Percentiles rank a stretch among this genome's conserved stretches.
Evolutionary conservation across 2,888 invertebrate species (phyloP).

Genomic region (Thymelicus acteon): DNA sequence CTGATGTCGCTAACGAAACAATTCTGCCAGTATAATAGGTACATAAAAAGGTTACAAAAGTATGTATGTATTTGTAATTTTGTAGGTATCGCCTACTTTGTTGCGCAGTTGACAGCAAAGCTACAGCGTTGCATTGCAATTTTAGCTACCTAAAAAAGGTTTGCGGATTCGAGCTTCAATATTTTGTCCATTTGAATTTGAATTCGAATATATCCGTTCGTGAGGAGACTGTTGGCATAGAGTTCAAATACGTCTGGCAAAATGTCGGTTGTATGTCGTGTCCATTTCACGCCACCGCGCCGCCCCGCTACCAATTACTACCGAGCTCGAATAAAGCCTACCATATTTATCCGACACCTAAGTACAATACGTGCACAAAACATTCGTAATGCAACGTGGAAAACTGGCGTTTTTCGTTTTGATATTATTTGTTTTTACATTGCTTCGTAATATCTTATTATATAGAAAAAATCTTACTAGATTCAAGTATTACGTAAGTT

Average conservation of each 20-base stretch:
- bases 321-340: conserved; percentile 3
- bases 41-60: too few species aligned
- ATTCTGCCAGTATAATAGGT: too few species aligned
- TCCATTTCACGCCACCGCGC: background rate
- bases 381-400: background rate
- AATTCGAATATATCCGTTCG: background rate
- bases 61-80: too few species aligned
- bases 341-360: conserved; percentile 8
- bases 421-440: background rate
- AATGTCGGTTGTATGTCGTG: background rate
- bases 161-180: too few species aligned
- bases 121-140: background rate
- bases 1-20: too few species aligned
- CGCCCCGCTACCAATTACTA: background rate
- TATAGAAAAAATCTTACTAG: too few species aligned
- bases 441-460: background rate
- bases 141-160: too few species aligned
- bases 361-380: conserved; percentile 9
- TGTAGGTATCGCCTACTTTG: too few species aligned
- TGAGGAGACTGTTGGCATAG: background rate
- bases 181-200: conserved; percentile 1
- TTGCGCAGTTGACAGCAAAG: too few species aligned
- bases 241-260: conserved; percentile 10
- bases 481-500: too few species aligned
- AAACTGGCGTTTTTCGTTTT: background rate